These are phyloP conservation scores for Phoenicopterus ruber DNA, from an alignment of 2,113 vertebrate genomes.

Conservation along the genomic window DNA sequence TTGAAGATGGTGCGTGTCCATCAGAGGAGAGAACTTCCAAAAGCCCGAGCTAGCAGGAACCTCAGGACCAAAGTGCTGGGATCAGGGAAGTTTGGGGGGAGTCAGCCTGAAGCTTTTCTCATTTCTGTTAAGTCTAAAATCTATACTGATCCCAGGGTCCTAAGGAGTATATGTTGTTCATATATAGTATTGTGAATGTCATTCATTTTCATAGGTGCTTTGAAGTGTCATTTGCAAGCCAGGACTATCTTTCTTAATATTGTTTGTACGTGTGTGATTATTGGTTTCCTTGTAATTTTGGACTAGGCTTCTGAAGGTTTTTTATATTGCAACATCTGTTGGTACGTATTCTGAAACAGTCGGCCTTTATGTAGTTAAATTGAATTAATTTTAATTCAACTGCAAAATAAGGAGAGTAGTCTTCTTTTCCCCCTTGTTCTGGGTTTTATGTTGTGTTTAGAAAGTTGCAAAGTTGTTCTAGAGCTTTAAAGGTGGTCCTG, in stretches of 20 bases:
- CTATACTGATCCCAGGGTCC: not conserved
- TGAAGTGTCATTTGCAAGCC: not conserved
- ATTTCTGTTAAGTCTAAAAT: not conserved
- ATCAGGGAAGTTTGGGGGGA: not conserved
- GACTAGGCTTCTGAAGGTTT: not conserved
- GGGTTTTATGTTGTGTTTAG: not conserved
- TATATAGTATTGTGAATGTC: not conserved
- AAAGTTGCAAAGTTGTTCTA: not conserved
- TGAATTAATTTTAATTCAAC: not conserved
- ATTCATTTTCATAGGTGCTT: not conserved
- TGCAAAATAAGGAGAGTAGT: not conserved
- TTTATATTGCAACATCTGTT: not conserved
- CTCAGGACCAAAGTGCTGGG: not conserved
- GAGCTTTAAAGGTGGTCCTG: not conserved
- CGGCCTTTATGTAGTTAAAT: not conserved
- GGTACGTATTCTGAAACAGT: not conserved
- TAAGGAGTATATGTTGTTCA: not conserved
- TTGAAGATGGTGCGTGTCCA: not conserved
- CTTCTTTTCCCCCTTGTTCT: not conserved
- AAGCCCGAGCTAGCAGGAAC: not conserved
- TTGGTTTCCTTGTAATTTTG: not conserved
- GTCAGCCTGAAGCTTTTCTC: not conserved
- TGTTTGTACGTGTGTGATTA: not conserved
- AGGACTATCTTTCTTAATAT: not conserved
- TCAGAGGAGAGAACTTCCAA: not conserved